Evolutionary conservation across 2,797 vertebrate genomes (phyloP), one percentile per base, ranked within the genome.

Genomic region (Chlorospingus semifuscus): DNA sequence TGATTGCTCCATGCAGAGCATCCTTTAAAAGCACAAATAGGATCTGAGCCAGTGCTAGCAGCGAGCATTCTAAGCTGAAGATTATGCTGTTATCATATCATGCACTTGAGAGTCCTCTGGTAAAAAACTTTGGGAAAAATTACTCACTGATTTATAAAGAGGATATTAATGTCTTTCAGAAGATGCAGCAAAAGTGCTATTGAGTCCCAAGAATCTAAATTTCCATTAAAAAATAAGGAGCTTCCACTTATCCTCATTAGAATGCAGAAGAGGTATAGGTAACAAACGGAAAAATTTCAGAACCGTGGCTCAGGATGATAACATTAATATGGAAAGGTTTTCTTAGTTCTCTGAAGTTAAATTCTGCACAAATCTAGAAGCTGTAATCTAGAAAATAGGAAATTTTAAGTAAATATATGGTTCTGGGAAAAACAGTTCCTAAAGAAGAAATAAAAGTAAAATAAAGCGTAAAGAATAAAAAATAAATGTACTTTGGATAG

Each of bases 1-100:
- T 64, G 56, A 84, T 92, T 92, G 39, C 22, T 95, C 24, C 41
- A 52, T 83, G 24, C 27, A 79, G 53, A 92, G 81, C 12, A 87
- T 74, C 63, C 75, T 93, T 82, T 70, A 85, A 68, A 92, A 95
- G 75, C 34, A 83, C 70, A 79, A 93, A 84, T 36, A 79, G 37
- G 61, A 80, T 83, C 34, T 59, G 46, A 84, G 52, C 57, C 64
- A 79, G 22, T 64, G 39, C 4, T 49, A 80, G 29, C 1, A 3
- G 57, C 86, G 56, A 88, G 22, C 39, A 74, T 83, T 70, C 52
- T 77, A 64, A 64, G 8, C 36, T 76, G 64, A 76, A 55, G 36
- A 86, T 88, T 82, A 81, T 69, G 24, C 32, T 57, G 36, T 90
- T 94, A 81, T 90, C 37, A 44, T 63, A 76, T 52, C n/a, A 47